Conservation (phyloP, 1,140 invertebrate genomes). For the Vollenhovia emeryi region DNA sequence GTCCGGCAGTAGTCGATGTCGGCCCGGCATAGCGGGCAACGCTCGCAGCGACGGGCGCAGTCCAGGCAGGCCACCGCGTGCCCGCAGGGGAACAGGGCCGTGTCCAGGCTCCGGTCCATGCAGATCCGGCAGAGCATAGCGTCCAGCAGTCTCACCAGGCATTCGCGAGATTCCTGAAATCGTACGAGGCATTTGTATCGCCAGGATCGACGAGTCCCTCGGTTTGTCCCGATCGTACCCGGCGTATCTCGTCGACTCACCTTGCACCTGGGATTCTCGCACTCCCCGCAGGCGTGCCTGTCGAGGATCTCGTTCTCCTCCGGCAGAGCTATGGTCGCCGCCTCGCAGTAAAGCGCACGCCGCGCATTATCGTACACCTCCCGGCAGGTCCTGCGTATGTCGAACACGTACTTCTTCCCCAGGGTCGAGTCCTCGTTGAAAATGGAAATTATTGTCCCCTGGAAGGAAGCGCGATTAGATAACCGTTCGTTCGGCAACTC, state of each 20-base stretch:
- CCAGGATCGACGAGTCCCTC: too few species aligned
- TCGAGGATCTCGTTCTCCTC: slow-evolving; percentile 81
- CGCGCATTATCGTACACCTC: slow-evolving; percentile 95
- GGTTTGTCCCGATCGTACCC: too few species aligned
- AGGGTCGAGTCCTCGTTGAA: slow-evolving; percentile 95
- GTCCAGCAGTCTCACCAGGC: slow-evolving; percentile 87
- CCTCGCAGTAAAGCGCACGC: slow-evolving; percentile 88
- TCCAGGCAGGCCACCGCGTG: slow-evolving; percentile 92
- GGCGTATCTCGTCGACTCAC: too few species aligned
- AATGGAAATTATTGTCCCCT: slow-evolving; percentile 95
- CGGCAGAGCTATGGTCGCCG: slow-evolving; percentile 80
- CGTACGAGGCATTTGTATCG: slow-evolving; percentile 43
- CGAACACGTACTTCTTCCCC: slow-evolving; percentile 95
- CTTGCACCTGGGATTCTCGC: slow-evolving; percentile 82
- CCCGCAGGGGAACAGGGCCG: slow-evolving; percentile 93
- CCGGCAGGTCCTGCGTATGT: slow-evolving; percentile 93
- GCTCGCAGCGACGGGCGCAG: slow-evolving; percentile 90
- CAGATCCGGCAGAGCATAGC: slow-evolving; percentile 93
- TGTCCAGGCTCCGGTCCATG: slow-evolving; percentile 92
- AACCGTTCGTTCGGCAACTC: background rate
- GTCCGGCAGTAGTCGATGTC: slow-evolving; percentile 90
- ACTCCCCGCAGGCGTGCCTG: slow-evolving; percentile 80
- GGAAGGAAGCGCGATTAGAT: slow-evolving; percentile 45
- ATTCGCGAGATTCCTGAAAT: slow-evolving; percentile 87
- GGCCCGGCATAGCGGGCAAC: slow-evolving; percentile 92